phyloP scores from a whole-genome alignment of 2,113 vertebrate species.

The Sclerurus mexicanus region DNA sequence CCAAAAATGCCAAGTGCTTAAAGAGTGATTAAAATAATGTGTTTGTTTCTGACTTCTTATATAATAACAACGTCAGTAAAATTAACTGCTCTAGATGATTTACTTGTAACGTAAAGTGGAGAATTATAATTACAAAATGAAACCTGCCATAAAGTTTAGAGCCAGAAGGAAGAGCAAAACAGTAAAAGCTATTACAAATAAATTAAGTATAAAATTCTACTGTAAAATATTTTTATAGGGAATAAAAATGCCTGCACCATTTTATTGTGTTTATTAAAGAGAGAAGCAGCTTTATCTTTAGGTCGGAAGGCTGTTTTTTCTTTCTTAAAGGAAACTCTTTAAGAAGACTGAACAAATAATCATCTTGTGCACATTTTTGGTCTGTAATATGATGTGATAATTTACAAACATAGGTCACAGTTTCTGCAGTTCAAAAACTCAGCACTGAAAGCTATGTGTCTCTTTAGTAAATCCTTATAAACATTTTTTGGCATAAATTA shows the following conservation, averaged over 20 bases:
- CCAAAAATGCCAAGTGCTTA: constrained; percentile 42
- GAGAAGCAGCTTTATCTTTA: neutral
- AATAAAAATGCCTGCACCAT: constrained; percentile 7
- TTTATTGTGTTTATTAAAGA: constrained; percentile 48
- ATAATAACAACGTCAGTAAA: constrained; percentile 57
- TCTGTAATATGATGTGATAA: neutral
- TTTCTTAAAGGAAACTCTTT: neutral
- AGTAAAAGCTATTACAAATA: constrained; percentile 47
- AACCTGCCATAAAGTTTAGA: constrained; percentile 61
- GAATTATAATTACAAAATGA: constrained; percentile 63
- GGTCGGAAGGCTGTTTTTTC: neutral
- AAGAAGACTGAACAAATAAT: neutral
- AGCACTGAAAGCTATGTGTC: neutral
- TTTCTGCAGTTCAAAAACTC: neutral
- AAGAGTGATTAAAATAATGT: constrained; percentile 69
- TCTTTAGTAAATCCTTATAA: neutral
- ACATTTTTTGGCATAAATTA: neutral
- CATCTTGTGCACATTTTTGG: neutral
- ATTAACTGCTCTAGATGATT: constrained; percentile 61
- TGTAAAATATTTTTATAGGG: constrained; percentile 58
- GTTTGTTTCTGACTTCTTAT: constrained; percentile 61
- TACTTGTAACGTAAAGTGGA: constrained; percentile 51
- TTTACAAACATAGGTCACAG: neutral
- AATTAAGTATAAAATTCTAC: constrained; percentile 60
- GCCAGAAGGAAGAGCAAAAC: constrained; percentile 47